These are phyloP conservation scores for Tokudaia muenninki DNA, from an alignment of 2,797 vertebrate species.

Conservation along the genomic window DNA sequence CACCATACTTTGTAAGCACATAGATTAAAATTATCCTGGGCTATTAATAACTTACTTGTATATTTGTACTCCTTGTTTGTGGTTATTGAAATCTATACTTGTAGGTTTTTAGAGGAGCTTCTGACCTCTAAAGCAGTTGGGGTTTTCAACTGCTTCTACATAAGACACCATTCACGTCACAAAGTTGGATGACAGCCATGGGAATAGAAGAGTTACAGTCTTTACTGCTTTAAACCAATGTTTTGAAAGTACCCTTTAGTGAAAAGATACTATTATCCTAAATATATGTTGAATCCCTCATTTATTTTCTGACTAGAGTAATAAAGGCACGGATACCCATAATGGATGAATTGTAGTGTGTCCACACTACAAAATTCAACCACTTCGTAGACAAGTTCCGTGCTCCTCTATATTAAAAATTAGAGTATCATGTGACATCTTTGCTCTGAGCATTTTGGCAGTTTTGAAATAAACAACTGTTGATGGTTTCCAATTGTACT, in stretches of 20 bases:
- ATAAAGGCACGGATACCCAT: background rate
- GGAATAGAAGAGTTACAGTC: background rate
- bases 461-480: background rate
- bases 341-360: background rate
- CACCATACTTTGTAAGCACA: background rate
- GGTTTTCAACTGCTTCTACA: background rate
- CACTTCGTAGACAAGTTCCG: background rate
- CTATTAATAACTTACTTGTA: slow-evolving; percentile 21
- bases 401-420: slow-evolving; percentile 12
- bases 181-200: background rate
- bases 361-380: background rate
- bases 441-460: slow-evolving; percentile 26
- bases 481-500: slow-evolving; percentile 20
- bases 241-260: background rate
- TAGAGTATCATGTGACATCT: background rate
- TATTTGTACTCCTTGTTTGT: background rate
- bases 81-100: background rate
- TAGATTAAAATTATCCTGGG: background rate
- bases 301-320: background rate
- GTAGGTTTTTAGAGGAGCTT: background rate
- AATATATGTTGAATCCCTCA: background rate
- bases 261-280: background rate
- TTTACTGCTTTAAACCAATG: background rate
- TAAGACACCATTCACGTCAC: background rate
- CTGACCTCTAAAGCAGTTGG: background rate